Percentiles rank a stretch among this genome's conserved stretches.
Conservation (phyloP, 1,140 invertebrate species). For the Solenopsis fugax region DNA sequence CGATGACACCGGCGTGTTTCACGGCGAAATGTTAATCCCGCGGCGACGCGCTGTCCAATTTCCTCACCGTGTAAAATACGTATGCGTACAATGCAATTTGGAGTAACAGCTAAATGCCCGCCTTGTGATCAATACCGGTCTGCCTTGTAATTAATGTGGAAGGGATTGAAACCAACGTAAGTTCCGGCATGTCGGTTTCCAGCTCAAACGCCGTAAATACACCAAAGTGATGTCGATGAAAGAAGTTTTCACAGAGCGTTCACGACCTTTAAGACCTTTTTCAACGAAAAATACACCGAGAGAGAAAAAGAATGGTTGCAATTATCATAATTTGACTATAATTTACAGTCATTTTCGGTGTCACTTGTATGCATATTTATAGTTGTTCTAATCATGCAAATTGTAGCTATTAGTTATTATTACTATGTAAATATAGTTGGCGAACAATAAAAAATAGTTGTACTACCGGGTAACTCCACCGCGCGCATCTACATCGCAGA, state of each 20-base stretch:
- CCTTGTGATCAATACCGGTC: background rate
- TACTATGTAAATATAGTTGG: too few relatives aligned
- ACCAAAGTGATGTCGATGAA: background rate
- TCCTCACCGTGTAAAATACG: constrained; percentile 33
- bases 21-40: constrained; percentile 16
- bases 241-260: background rate
- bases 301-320: too few relatives aligned
- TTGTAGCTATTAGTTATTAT: too few relatives aligned
- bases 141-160: background rate
- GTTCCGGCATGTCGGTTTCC: background rate
- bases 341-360: too few relatives aligned
- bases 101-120: constrained; percentile 4
- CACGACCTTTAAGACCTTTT: background rate
- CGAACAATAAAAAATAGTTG: too few relatives aligned
- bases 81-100: constrained; percentile 24
- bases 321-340: too few relatives aligned
- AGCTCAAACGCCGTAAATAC: background rate
- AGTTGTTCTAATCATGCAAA: too few relatives aligned
- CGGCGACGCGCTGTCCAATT: constrained; percentile 12
- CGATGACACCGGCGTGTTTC: constrained; percentile 27
- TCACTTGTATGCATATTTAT: too few relatives aligned
- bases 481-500: too few relatives aligned
- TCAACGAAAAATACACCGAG: background rate
- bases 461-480: too few relatives aligned
- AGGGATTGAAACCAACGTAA: constrained; percentile 18